Evolutionary conservation across 2,113 vertebrate genomes (phyloP).

Genomic region (Ochotona princeps): DNA sequence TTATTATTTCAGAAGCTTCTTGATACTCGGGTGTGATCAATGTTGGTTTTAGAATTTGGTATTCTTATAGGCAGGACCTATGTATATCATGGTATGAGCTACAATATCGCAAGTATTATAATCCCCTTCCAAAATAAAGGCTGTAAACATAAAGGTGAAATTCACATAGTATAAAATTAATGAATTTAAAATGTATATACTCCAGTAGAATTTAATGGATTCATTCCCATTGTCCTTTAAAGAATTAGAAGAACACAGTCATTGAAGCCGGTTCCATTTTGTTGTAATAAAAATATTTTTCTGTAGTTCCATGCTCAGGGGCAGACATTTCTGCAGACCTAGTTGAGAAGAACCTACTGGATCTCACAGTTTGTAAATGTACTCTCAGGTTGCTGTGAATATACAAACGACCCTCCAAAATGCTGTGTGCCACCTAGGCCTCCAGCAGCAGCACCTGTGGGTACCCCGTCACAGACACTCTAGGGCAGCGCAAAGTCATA

Average conservation of each 20-base stretch:
- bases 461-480: no score
- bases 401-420: background rate
- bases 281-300: background rate
- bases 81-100: background rate
- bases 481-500: background rate
- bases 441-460: background rate
- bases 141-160: background rate
- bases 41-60: constrained; percentile 12
- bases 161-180: constrained; percentile 24
- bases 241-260: background rate
- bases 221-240: background rate
- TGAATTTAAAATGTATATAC: background rate
- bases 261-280: background rate
- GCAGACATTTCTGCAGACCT: background rate
- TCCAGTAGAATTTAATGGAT: constrained; percentile 16
- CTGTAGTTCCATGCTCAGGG: fast-evolving
- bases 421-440: background rate
- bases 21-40: background rate
- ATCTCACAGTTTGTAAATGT: background rate
- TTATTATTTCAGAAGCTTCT: constrained; percentile 5
- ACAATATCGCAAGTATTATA: background rate
- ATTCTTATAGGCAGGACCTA: background rate
- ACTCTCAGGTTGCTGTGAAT: background rate
- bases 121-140: background rate
- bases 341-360: background rate